Evolutionary conservation across 30 jellyfish, hydroid and myxozoan species (phyloP), one percentile per base, ranked within the genome.

Genomic region (Hydra vulgaris): DNA sequence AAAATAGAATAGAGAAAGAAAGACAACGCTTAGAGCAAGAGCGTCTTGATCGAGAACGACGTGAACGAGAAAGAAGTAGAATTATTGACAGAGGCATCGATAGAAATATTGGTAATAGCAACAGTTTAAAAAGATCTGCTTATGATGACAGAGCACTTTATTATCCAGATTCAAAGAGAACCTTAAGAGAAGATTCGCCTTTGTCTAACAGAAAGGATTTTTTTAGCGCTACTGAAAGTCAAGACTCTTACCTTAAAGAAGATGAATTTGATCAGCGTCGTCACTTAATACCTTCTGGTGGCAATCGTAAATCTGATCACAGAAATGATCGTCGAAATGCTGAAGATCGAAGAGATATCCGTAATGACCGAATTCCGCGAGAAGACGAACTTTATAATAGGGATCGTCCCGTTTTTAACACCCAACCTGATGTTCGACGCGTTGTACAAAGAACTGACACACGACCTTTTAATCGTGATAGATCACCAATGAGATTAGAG

Each of bases 1-100:
- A 87, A 53, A 94, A 84, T 70, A 89, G 96, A 19, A 83, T 92
- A 68, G 94, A 85, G 76, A 79, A 94, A 25, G 98, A 92, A 56
- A 80, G 96, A 73, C 96, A 77, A 23, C 94, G 95, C 25, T 55
- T 92, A 77, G 96, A 92, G 74, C 95, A 89, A 52, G 96, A 86
- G 27, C 73, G 96, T n/a, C 77, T 92, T 68, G 98, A 92, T 55
- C 86, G 89, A 19, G 94, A 76, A 73, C 71, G 95, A 53, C 52
- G 94, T 22, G 95, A 81, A 16, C 88, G 90, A 15, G 79, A 70
- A n/a, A 74, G 81, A 21, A 73, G 66, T 21, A 23, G 67, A 19
- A 20, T 80, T 12, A 78, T 78, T 61, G 87, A 80, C 71, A 26
- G 87, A 20, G 87, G 87, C 15, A 80, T 80, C 23, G 71, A 67